phyloP scores from a whole-genome alignment of 2,797 vertebrate genomes.

The Threskiornis aethiopicus region DNA sequence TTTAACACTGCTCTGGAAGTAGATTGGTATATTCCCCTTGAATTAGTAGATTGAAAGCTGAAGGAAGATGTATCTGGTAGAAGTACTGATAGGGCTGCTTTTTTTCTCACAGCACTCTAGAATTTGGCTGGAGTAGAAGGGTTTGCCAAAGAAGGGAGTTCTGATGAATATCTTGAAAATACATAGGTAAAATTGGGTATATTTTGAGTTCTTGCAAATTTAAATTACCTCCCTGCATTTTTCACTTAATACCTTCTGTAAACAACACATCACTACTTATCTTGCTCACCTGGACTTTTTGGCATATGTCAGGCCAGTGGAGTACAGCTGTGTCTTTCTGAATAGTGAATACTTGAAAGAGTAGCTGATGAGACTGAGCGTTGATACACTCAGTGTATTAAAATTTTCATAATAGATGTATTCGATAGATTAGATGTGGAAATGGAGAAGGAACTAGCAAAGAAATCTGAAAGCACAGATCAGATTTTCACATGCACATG shows the following conservation, averaged over 20 bases:
- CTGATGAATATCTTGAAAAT: neutral
- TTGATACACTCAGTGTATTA: neutral
- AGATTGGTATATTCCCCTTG: neutral
- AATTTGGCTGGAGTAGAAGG: neutral
- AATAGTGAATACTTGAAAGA: neutral
- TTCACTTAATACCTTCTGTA: neutral
- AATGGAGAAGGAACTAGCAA: neutral
- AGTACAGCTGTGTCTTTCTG: neutral
- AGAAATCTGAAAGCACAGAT: neutral
- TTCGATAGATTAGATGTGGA: neutral
- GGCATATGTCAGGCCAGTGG: neutral
- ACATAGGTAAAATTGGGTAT: neutral
- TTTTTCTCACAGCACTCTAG: neutral
- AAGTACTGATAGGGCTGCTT: neutral
- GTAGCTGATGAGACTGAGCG: neutral
- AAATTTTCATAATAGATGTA: neutral
- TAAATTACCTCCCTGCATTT: neutral
- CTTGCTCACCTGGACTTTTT: neutral
- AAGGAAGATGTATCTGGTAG: neutral
- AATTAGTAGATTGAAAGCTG: neutral
- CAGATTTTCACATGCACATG: neutral
- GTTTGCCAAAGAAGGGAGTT: neutral
- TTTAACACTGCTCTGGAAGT: neutral
- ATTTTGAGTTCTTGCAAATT: neutral
- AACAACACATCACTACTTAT: neutral